These are phyloP conservation scores for Tokudaia muenninki DNA, from an alignment of 2,797 vertebrate genomes.

Conservation along the genomic window DNA sequence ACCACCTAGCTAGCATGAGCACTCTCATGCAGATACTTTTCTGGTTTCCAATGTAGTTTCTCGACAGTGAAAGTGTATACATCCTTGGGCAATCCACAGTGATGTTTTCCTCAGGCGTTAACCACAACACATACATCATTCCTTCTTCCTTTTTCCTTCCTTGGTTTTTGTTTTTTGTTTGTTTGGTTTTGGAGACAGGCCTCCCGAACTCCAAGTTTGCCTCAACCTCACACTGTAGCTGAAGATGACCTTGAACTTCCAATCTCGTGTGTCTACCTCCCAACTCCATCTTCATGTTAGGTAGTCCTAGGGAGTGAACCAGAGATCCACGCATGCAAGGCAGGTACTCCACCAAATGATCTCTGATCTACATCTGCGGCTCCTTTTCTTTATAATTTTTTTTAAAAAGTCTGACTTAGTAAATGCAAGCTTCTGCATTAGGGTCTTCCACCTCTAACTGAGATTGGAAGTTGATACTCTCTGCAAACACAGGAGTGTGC, in stretches of 20 bases:
- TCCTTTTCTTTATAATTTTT: background rate
- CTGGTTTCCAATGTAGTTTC: background rate
- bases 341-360: background rate
- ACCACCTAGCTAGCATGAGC: background rate
- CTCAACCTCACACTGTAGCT: background rate
- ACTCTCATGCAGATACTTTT: background rate
- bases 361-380: too few species aligned
- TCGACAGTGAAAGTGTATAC: background rate
- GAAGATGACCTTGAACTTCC: background rate
- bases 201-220: background rate
- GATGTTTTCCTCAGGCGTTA: background rate
- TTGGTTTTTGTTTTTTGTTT: too few species aligned
- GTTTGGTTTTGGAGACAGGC: background rate
- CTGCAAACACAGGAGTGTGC: background rate
- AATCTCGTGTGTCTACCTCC: too few species aligned
- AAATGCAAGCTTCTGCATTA: background rate
- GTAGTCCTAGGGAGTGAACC: background rate
- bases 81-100: background rate
- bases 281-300: background rate
- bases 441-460: background rate
- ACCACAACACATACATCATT: background rate
- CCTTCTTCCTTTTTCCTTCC: background rate
- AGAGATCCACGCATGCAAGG: too few species aligned
- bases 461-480: background rate
- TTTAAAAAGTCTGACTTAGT: background rate